A percentile compares a stretch with the other conserved stretches of the same genome.
Evolutionary conservation across 1,140 invertebrate species (phyloP).

Genomic region (Pinna nobilis): DNA sequence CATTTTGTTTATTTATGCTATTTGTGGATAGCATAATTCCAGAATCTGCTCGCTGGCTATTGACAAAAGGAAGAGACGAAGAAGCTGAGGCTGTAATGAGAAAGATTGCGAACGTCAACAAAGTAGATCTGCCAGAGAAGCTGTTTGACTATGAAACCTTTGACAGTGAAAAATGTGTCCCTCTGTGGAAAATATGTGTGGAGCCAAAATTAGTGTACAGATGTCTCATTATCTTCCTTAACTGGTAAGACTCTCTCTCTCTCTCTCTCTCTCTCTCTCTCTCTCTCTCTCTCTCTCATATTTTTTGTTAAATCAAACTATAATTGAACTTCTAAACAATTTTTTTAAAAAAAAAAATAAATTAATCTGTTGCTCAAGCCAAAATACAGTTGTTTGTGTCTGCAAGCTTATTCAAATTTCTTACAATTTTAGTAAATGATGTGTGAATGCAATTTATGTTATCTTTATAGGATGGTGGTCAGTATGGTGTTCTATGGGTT

Average conservation of each 20-base stretch:
- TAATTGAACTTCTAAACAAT: too few relatives aligned
- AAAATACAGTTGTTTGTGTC: too few relatives aligned
- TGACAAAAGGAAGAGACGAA: slow-evolving; percentile 45
- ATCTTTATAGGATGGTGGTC: slow-evolving; percentile 54
- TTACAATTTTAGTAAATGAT: too few relatives aligned
- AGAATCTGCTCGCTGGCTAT: slow-evolving; percentile 59
- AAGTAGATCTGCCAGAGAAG: slow-evolving; percentile 32
- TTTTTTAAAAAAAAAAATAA: too few relatives aligned
- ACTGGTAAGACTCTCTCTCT: slow-evolving; percentile 58
- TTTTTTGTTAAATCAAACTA: too few relatives aligned
- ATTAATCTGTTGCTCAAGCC: too few relatives aligned
- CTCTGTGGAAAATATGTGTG: slow-evolving; percentile 43
- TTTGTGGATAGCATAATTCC: slow-evolving; percentile 49
- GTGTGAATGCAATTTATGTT: not conserved
- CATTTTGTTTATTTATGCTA: not conserved
- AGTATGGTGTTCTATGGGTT: slow-evolving; percentile 72
- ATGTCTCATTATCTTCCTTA: slow-evolving; percentile 49
- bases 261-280: too few relatives aligned
- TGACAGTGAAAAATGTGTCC: slow-evolving; percentile 20
- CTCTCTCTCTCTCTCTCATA: too few relatives aligned
- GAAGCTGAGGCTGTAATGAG: slow-evolving; percentile 47
- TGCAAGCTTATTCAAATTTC: too few relatives aligned
- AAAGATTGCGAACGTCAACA: slow-evolving; percentile 59
- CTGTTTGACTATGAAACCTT: slow-evolving; percentile 22
- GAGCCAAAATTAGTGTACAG: slow-evolving; percentile 36